These are phyloP conservation scores for Meganola albula DNA, from an alignment of 2,888 invertebrate genomes.

Conservation along the genomic window DNA sequence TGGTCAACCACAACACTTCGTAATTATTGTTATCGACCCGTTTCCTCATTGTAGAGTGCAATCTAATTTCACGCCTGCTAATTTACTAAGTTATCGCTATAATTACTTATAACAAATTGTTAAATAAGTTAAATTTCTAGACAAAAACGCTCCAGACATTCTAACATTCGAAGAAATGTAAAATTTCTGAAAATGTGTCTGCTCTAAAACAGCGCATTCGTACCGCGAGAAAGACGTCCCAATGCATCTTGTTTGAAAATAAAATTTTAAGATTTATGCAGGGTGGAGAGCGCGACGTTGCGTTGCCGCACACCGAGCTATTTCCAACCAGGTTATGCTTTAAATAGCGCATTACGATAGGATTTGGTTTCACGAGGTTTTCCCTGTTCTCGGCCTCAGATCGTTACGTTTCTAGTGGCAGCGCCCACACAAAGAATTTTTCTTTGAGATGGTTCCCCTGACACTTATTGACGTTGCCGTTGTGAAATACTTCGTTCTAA, in stretches of 20 bases:
- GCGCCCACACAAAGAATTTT: constrained; percentile 63
- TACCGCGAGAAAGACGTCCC: constrained; percentile 40
- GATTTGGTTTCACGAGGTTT: constrained; percentile 77
- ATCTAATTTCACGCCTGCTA: constrained; percentile 36
- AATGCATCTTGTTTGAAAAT: constrained; percentile 67
- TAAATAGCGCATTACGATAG: constrained; percentile 77
- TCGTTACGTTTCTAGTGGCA: constrained; percentile 51
- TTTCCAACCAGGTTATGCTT: constrained; percentile 76
- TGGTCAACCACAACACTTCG: constrained; percentile 33
- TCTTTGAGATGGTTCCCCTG: constrained; percentile 48
- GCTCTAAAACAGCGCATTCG: constrained; percentile 22
- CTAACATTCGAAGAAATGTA: constrained; percentile 10
- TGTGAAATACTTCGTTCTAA: constrained; percentile 24
- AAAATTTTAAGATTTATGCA: constrained; percentile 75
- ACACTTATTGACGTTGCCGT: constrained; percentile 45
- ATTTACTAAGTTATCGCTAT: constrained; percentile 26
- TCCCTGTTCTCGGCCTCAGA: constrained; percentile 64
- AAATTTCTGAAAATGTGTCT: constrained; percentile 13
- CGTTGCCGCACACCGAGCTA: constrained; percentile 72
- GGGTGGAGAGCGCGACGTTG: constrained; percentile 66
- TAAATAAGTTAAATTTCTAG: not conserved
- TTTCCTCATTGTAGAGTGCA: constrained; percentile 33
- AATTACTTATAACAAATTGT: constrained; percentile 18
- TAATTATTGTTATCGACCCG: constrained; percentile 36
- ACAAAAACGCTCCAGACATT: not conserved